A percentile compares a stretch with the other conserved stretches of the same genome.
Conservation (phyloP, 2,888 invertebrate species). For the Drosophila mercatorum region DNA sequence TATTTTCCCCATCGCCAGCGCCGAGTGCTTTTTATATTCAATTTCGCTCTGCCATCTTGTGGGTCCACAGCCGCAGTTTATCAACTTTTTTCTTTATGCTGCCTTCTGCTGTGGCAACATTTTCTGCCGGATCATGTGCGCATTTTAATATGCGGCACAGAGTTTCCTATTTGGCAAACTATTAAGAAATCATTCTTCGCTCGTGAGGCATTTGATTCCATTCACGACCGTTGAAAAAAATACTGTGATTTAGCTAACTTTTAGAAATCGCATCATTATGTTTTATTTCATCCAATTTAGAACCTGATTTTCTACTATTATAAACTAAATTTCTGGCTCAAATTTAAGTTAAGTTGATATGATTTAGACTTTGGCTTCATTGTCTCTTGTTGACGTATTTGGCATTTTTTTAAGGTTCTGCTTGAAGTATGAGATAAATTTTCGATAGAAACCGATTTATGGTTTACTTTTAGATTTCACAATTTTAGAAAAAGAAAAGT, state of each 20-base stretch:
- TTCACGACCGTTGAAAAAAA: background rate
- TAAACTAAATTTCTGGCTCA: too few species aligned
- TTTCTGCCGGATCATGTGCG: conserved; percentile 32
- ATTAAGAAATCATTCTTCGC: conserved; percentile 28
- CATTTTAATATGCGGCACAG: conserved; percentile 60
- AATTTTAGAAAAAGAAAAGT: too few species aligned
- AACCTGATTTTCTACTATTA: background rate
- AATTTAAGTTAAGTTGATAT: too few species aligned
- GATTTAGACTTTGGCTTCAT: background rate
- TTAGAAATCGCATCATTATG: conserved; percentile 23
- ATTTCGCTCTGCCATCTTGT: conserved; percentile 41
- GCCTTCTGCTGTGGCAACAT: conserved; percentile 33
- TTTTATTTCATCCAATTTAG: background rate
- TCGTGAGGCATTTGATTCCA: conserved; percentile 7
- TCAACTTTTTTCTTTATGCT: conserved; percentile 46
- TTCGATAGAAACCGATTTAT: background rate
- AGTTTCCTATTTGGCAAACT: conserved; percentile 38
- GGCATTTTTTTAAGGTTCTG: background rate
- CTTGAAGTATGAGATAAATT: background rate
- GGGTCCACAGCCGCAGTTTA: conserved; percentile 38
- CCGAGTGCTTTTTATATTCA: conserved; percentile 48
- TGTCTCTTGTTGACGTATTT: background rate
- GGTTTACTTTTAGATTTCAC: background rate
- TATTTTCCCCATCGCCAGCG: conserved; percentile 50
- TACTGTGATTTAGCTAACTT: conserved; percentile 32